Conservation (phyloP, 2,888 invertebrate genomes). For the Drosophila merina region DNA sequence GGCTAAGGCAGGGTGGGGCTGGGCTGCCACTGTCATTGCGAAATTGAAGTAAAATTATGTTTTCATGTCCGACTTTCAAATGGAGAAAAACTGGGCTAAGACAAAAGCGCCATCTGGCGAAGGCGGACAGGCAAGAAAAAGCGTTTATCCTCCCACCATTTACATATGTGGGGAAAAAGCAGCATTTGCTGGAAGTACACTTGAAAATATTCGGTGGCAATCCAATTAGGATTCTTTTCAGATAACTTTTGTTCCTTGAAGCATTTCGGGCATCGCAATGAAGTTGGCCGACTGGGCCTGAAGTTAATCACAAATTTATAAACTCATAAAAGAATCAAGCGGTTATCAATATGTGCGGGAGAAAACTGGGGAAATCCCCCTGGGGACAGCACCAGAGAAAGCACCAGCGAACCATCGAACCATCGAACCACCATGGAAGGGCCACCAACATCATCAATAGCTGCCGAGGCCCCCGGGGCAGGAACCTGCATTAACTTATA, state of each 20-base stretch:
- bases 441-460: conserved; percentile 31
- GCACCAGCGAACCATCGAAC: conserved; percentile 7
- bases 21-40: conserved; percentile 72
- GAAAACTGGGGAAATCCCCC: conserved; percentile 20
- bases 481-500: conserved; percentile 53
- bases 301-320: conserved; percentile 79
- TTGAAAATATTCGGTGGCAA: not conserved
- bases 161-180: conserved; percentile 15
- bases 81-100: conserved; percentile 57
- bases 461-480: conserved; percentile 28
- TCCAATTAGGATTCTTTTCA: not conserved
- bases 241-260: conserved; percentile 5
- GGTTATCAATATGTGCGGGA: conserved; percentile 76
- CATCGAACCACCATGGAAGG: conserved; percentile 6
- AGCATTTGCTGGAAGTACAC: conserved; percentile 17
- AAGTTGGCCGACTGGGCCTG: conserved; percentile 29
- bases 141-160: conserved; percentile 21
- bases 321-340: conserved; percentile 78
- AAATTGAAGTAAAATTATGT: conserved; percentile 78
- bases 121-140: conserved; percentile 32
- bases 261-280: conserved; percentile 42
- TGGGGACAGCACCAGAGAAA: conserved; percentile 23
- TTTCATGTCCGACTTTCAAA: conserved; percentile 75
- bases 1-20: conserved; percentile 27
- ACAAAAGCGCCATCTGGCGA: conserved; percentile 63